Conservation (phyloP, 2,888 invertebrate genomes). For the Phortica okadai region DNA sequence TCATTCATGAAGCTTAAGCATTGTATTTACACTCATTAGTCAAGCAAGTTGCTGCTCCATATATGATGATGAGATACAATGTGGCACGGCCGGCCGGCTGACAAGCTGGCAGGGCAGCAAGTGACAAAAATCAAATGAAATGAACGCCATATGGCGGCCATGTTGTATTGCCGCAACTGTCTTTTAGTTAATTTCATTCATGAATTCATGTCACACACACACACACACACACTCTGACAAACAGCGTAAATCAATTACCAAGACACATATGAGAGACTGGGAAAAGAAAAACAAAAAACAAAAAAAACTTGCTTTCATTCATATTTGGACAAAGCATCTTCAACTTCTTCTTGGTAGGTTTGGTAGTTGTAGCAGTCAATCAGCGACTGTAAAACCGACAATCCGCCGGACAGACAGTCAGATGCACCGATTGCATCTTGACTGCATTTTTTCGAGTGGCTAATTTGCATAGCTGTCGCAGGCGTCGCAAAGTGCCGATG, state of each 20-base stretch:
- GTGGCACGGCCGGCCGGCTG: neutral
- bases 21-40: slow-evolving; percentile 20
- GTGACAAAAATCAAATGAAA: slow-evolving; percentile 13
- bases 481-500: neutral
- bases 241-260: too few species aligned
- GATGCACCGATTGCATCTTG: slow-evolving; percentile 25
- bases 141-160: slow-evolving; percentile 23
- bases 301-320: slow-evolving; percentile 11
- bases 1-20: slow-evolving; percentile 49
- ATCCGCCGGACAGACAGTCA: neutral
- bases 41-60: slow-evolving; percentile 21
- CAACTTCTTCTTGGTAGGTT: neutral
- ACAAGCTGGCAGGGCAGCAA: neutral
- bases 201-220: slow-evolving; percentile 29
- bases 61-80: slow-evolving; percentile 1
- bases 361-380: neutral
- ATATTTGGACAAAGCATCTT: slow-evolving; percentile 1
- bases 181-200: slow-evolving; percentile 26
- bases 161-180: neutral
- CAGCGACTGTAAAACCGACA: neutral
- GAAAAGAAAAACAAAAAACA: neutral
- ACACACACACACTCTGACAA: slow-evolving; percentile 18
- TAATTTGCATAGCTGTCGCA: slow-evolving; percentile 62
- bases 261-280: too few species aligned
- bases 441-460: slow-evolving; percentile 51